Evolutionary conservation across 2,888 invertebrate genomes (phyloP).

Genomic region (Diplazon laetatorius): DNA sequence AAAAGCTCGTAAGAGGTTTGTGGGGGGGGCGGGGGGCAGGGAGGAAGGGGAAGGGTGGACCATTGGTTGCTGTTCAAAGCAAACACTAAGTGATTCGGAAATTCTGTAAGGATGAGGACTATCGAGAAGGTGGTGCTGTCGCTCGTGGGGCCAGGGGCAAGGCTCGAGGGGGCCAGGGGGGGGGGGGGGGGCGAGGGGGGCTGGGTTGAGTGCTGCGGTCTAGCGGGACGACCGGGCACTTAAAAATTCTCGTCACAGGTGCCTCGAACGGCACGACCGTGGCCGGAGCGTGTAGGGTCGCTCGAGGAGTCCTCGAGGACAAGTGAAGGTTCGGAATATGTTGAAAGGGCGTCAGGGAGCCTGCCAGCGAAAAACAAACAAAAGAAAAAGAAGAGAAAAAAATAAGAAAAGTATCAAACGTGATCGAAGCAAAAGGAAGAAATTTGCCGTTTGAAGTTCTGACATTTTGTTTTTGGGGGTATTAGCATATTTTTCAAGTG

Average conservation of each 20-base stretch:
- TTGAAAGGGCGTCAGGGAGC: too few species aligned
- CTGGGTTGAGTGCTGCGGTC: conserved; percentile 11
- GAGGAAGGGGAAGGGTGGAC: conserved; percentile 1
- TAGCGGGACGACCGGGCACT: neutral
- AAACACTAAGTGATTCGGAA: conserved; percentile 35
- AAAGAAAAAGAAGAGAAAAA: too few species aligned
- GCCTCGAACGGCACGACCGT: conserved; percentile 1
- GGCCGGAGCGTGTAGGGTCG: conserved; percentile 5
- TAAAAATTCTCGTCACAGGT: conserved; percentile 29
- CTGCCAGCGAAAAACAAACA: too few species aligned
- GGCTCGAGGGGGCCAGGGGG: too few species aligned
- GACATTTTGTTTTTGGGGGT: too few species aligned
- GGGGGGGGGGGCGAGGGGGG: too few species aligned
- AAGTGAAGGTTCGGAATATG: neutral
- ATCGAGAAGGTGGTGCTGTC: conserved; percentile 4
- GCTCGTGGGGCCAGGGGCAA: too few species aligned
- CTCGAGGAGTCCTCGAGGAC: conserved; percentile 15
- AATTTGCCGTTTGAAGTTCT: too few species aligned
- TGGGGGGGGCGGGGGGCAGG: neutral
- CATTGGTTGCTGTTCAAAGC: conserved; percentile 37
- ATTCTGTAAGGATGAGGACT: conserved; percentile 18
- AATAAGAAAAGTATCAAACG: too few species aligned
- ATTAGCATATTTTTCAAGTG: too few species aligned
- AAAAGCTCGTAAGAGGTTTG: too few species aligned
- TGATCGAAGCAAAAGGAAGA: conserved; percentile 55